Conservation (phyloP, 1,140 invertebrate genomes). For the Atta cephalotes region DNA sequence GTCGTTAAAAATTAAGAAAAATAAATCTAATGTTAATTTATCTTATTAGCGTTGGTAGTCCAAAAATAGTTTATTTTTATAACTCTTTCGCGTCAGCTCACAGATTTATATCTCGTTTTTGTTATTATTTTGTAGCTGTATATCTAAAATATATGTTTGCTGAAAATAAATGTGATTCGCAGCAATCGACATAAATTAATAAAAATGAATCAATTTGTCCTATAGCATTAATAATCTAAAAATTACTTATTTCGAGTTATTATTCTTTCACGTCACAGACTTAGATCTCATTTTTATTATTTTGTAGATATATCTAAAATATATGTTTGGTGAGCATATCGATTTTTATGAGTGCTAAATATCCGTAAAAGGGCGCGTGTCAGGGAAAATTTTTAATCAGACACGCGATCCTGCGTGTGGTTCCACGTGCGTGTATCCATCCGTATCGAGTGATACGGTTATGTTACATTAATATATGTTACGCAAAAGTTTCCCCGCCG, state of each 20-base stretch:
- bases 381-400: constrained; percentile 45
- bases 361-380: constrained; percentile 53
- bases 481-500: constrained; percentile 54
- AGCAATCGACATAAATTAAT: constrained; percentile 26
- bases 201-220: neutral
- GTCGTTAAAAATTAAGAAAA: constrained; percentile 26
- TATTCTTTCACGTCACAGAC: neutral
- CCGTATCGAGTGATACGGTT: constrained; percentile 42
- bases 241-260: constrained; percentile 10
- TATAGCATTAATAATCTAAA: neutral
- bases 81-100: too few species aligned
- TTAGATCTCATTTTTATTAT: constrained; percentile 21
- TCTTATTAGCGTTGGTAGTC: too few species aligned
- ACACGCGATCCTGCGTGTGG: constrained; percentile 53
- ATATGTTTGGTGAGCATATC: constrained; percentile 16
- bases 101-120: too few species aligned
- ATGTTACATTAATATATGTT: constrained; percentile 41
- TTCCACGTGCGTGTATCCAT: constrained; percentile 42
- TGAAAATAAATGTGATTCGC: neutral
- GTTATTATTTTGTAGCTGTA: too few species aligned
- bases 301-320: constrained; percentile 40
- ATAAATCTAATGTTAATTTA: constrained; percentile 1
- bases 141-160: too few species aligned
- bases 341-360: constrained; percentile 49
- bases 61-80: too few species aligned